These are phyloP conservation scores for Nomada ferruginata DNA, from an alignment of 2,888 invertebrate genomes.

Conservation along the genomic window DNA sequence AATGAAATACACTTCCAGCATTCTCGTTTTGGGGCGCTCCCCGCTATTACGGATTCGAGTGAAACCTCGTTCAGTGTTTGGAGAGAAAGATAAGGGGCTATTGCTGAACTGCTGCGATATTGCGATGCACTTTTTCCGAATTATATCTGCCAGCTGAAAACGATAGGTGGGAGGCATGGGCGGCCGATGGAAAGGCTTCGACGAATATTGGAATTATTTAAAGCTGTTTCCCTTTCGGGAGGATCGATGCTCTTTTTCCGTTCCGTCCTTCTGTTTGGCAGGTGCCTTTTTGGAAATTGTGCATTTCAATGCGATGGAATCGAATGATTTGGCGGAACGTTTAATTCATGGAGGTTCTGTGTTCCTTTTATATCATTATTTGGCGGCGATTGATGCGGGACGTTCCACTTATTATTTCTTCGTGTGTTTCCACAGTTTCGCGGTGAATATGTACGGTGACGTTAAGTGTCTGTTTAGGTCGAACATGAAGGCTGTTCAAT, in stretches of 20 bases:
- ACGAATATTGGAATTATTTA: not conserved
- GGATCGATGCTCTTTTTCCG: no score
- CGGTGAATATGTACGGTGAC: not conserved
- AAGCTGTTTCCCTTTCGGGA: no score
- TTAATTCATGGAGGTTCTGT: no score
- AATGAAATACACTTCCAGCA: conserved; percentile 11
- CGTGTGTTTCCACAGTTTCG: not conserved
- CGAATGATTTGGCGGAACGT: no score
- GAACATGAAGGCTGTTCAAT: conserved; percentile 20
- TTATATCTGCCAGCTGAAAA: not conserved
- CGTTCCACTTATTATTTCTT: no score
- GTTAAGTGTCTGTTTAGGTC: conserved; percentile 3
- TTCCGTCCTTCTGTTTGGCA: no score
- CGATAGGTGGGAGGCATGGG: not conserved
- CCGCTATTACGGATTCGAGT: conserved; percentile 18
- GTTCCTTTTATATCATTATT: no score
- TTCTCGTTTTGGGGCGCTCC: not conserved
- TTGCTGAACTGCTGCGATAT: conserved; percentile 30
- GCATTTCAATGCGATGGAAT: no score
- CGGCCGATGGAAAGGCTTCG: not conserved
- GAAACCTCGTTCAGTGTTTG: conserved; percentile 5
- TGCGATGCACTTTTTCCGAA: conserved; percentile 25
- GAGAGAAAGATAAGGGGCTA: conserved; percentile 16
- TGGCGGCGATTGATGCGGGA: no score
- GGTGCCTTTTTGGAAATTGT: no score